Conservation (phyloP, 2,113 vertebrate genomes). For the Brachyhypopomus occidentalis region DNA sequence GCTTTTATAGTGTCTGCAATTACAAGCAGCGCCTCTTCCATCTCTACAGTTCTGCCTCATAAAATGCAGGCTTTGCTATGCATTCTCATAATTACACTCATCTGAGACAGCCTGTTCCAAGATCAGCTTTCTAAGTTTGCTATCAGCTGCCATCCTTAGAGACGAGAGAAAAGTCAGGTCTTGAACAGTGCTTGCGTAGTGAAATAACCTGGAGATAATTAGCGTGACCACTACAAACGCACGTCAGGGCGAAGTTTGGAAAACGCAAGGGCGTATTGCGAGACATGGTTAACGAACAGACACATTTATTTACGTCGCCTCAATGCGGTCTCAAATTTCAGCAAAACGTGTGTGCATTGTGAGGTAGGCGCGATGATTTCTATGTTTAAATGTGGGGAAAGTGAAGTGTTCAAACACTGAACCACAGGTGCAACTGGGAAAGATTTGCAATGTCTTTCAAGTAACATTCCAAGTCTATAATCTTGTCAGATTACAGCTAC, state of each 20-base stretch:
- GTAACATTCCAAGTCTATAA: conserved; percentile 1
- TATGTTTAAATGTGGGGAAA: not conserved
- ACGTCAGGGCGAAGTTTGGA: conserved; percentile 29
- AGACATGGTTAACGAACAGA: conserved; percentile 3
- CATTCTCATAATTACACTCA: not conserved
- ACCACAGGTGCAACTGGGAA: not conserved
- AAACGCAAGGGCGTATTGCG: not conserved
- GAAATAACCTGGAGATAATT: conserved; percentile 16
- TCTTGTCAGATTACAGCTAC: not conserved
- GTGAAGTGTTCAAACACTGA: not conserved
- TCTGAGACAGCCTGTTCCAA: not conserved
- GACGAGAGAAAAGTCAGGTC: not conserved
- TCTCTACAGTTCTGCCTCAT: not conserved
- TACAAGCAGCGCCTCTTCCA: not conserved
- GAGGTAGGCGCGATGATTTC: not conserved
- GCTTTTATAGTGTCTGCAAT: not conserved
- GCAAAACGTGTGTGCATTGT: too few species aligned
- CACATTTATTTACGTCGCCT: conserved; percentile 10
- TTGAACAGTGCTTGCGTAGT: conserved; percentile 1
- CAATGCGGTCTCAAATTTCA: conserved; percentile 3
- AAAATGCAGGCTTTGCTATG: not conserved
- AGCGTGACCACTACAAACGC: conserved; percentile 9
- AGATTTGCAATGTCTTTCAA: not conserved
- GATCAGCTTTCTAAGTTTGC: not conserved
- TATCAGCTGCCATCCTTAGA: not conserved